Evolutionary conservation across 2,113 vertebrate genomes (phyloP).

Genomic region (Alligator mississippiensis): DNA sequence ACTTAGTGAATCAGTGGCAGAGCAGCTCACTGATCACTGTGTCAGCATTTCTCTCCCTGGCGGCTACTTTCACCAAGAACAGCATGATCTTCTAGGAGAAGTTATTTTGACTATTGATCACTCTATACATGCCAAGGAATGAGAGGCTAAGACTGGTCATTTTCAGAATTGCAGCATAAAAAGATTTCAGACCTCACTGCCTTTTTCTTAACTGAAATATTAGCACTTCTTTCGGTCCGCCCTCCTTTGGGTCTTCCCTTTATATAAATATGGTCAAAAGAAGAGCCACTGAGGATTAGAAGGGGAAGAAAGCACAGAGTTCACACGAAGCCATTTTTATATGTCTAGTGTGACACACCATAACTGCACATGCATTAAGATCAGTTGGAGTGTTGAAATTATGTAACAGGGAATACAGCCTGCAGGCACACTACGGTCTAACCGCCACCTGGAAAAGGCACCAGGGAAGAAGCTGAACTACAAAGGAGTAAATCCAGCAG

Average conservation of each 20-base stretch:
- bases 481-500: not conserved
- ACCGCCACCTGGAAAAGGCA: not conserved
- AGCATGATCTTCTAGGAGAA: accelerated
- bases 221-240: no score
- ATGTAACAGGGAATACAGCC: not conserved
- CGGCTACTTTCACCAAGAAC: accelerated
- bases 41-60: accelerated
- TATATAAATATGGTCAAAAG: not conserved
- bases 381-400: not conserved
- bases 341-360: slow-evolving; percentile 27
- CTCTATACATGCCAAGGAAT: not conserved
- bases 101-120: not conserved
- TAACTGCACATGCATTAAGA: slow-evolving; percentile 15
- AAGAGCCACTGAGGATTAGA: not conserved
- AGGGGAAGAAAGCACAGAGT: not conserved
- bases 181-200: not conserved
- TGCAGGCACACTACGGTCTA: not conserved
- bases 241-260: not conserved
- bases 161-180: not conserved
- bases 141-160: not conserved
- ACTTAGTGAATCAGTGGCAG: not conserved
- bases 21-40: no score
- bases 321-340: not conserved
- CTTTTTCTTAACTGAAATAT: not conserved
- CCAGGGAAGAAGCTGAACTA: not conserved